A percentile compares a stretch with the other conserved stretches of the same genome.
phyloP scores from a whole-genome alignment of 2,888 invertebrate genomes.

The Deilephila elpenor region DNA sequence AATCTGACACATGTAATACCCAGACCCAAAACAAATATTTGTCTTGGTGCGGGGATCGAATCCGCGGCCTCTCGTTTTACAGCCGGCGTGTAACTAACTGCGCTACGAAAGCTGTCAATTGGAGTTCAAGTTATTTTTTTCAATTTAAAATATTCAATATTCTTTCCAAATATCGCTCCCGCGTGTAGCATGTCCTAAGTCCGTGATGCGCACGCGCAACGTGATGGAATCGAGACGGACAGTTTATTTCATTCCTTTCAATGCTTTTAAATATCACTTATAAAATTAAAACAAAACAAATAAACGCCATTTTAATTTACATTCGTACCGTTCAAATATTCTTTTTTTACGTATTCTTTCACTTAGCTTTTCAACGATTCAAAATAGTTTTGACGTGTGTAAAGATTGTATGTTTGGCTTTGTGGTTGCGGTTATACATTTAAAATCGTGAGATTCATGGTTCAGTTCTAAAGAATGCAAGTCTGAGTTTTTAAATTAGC shows the following conservation, averaged over 20 bases:
- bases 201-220: conserved; percentile 34
- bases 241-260: conserved; percentile 43
- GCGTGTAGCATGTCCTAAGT: not conserved
- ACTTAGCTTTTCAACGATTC: conserved; percentile 3
- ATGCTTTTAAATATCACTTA: conserved; percentile 47
- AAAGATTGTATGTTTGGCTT: too few relatives aligned
- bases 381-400: conserved; percentile 1
- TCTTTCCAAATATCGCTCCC: not conserved
- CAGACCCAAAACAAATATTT: too few relatives aligned
- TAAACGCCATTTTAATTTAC: conserved; percentile 20
- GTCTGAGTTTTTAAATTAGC: too few relatives aligned
- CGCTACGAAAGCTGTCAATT: too few relatives aligned
- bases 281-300: conserved; percentile 30
- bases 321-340: not conserved
- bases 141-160: not conserved
- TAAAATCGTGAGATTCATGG: too few relatives aligned
- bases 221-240: conserved; percentile 39
- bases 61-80: too few relatives aligned
- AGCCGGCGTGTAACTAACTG: too few relatives aligned
- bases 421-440: too few relatives aligned
- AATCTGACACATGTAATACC: too few relatives aligned
- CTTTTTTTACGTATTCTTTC: not conserved
- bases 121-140: too few relatives aligned
- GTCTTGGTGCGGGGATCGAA: too few relatives aligned
- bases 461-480: too few relatives aligned